Base-by-base conservation (phyloP, 2,888 invertebrate species). In the Lacanobia wlatinum region DNA sequence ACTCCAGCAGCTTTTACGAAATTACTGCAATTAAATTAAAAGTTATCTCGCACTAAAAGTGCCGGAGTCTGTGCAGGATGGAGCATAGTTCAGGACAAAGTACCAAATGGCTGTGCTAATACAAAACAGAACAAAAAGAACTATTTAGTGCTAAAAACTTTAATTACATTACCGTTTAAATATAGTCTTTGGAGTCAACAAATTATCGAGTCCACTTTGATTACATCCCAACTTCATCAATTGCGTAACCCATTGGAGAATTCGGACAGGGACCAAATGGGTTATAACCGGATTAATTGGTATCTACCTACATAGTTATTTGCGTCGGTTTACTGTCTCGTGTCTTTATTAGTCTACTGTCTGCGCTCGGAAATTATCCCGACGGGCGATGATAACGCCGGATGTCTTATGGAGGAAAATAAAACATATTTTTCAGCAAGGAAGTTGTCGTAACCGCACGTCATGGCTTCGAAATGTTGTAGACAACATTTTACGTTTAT, bases 231-330 rank as follows among this genome's bases (percentile, higher is more conserved):
- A 69, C 43, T 58, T 52, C 70, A 69, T 46, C 23, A 58, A 23
- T 66, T 72, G 55, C 52, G 63, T 75, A 73, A 73, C 68, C 58
- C 40, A 70, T 73, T 68, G 43, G 34, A 52, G 61, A 60, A 59
- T 78, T 70, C 74, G 73, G 72, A 75, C 55, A 65, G 55, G 58
- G 59, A 78, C 62, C 73, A 82, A 84, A 81, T 76, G 71, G 64
- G 40, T 48, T 48, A 59, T 40, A 70, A 70, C 78, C 46, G 10
- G 14, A 70, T 46, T n/a, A 74, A 70, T 59, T 63, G 58, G 73
- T 78, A 64, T 63, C 55, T 61, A 53, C n/a, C 21, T 56, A 73
- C 48, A 65, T n/a, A 61, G 72, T 69, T 73, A 52, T 73, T 77
- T 68, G 63, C 52, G 65, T n/a, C 58, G 21, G 71, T 64, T 83